These are phyloP conservation scores for Arvicanthis niloticus DNA, from an alignment of 2,113 vertebrate species.

Conservation along the genomic window DNA sequence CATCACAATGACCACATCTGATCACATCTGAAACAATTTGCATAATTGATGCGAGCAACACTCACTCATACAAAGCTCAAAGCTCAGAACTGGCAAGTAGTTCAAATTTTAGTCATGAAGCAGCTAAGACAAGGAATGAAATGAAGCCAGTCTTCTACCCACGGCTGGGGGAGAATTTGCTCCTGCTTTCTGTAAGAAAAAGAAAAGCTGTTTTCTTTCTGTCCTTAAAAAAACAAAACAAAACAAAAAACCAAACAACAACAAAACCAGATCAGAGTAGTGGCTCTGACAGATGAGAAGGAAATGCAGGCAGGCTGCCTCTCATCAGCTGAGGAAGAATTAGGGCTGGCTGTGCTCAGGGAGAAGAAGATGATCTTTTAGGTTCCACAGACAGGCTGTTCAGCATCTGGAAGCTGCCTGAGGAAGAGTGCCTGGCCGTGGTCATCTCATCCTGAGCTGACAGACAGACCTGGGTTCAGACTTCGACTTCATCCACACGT, in stretches of 20 bases:
- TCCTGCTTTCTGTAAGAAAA: neutral
- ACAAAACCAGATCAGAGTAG: neutral
- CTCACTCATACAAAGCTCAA: neutral
- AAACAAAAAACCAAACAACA: neutral
- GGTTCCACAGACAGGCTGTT: neutral
- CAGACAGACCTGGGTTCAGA: neutral
- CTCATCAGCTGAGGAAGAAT: neutral
- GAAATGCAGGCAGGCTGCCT: neutral
- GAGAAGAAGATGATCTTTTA: too few relatives aligned
- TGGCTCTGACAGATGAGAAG: neutral
- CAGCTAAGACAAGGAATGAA: neutral
- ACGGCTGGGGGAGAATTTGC: neutral
- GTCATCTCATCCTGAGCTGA: neutral
- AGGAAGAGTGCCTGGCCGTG: neutral
- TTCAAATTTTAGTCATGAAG: neutral
- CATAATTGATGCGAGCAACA: neutral
- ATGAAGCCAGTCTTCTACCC: fast-evolving
- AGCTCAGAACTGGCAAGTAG: neutral
- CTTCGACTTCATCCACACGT: neutral
- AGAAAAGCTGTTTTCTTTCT: neutral
- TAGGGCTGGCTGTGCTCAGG: neutral
- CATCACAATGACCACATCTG: too few relatives aligned
- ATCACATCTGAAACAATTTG: neutral
- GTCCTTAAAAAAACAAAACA: neutral
- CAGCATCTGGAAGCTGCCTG: too few relatives aligned